Conservation (phyloP, 2,113 vertebrate species). For the Alligator mississippiensis region DNA sequence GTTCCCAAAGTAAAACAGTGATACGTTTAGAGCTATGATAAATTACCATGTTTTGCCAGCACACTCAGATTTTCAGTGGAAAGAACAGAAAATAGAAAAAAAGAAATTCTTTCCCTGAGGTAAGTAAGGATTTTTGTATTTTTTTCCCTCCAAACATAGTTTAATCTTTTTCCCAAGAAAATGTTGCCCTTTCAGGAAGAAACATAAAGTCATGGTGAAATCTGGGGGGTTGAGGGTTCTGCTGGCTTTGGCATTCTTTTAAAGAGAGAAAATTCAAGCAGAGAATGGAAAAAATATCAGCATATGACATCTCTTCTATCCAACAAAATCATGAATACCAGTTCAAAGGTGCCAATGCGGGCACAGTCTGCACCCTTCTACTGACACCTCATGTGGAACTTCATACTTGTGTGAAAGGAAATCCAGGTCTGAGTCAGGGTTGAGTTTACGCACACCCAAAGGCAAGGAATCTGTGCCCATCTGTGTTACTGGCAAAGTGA, state of each 20-base stretch:
- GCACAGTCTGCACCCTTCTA: background rate
- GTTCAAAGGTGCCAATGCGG: background rate
- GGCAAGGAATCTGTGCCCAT: background rate
- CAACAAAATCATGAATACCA: background rate
- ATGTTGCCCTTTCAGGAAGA: background rate
- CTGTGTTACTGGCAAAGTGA: background rate
- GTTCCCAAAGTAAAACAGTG: conserved; percentile 49
- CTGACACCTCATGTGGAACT: background rate
- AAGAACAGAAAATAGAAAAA: background rate
- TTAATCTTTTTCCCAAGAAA: background rate
- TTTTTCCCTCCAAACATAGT: background rate
- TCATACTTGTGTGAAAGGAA: background rate
- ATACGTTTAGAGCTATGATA: conserved; percentile 1
- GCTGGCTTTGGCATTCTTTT: background rate
- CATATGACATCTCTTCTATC: background rate
- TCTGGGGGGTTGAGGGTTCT: background rate
- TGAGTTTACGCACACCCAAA: background rate
- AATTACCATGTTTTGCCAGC: background rate
- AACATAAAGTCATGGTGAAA: background rate
- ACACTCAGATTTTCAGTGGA: background rate
- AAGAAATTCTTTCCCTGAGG: background rate
- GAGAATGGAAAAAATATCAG: background rate
- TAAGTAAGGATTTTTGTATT: background rate
- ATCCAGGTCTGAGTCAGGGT: background rate
- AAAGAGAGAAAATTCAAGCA: background rate